phyloP scores from a whole-genome alignment of 2,888 invertebrate genomes.

The Caenorhabditis panamensis region DNA sequence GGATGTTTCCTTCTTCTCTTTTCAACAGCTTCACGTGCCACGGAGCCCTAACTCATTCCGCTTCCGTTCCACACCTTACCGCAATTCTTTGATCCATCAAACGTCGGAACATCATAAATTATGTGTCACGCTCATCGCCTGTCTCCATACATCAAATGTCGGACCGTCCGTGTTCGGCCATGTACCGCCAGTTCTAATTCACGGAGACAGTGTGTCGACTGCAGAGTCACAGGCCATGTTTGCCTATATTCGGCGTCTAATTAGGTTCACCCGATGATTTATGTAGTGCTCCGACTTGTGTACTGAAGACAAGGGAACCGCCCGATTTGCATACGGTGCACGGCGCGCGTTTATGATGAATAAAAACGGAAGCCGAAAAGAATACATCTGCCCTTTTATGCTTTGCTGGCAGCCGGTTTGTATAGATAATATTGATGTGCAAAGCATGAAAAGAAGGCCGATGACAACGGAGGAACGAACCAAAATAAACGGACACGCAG shows the following conservation, averaged over 20 bases:
- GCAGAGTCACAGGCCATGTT: conserved; percentile 41
- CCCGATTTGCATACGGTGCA: conserved; percentile 51
- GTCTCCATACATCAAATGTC: conserved; percentile 43
- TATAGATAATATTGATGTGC: conserved; percentile 57
- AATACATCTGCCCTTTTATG: conserved; percentile 53
- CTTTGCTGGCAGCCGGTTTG: conserved; percentile 54
- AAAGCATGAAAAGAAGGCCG: conserved; percentile 45
- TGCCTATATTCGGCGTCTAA: conserved; percentile 47
- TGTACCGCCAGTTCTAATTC: conserved; percentile 47
- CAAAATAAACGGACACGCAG: conserved; percentile 24
- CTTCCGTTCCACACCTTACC: conserved; percentile 27
- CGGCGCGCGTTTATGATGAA: conserved; percentile 48
- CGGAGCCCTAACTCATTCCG: background rate
- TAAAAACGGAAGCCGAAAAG: conserved; percentile 58
- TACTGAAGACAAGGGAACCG: conserved; percentile 17
- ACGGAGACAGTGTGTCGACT: conserved; percentile 3
- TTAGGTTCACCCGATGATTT: conserved; percentile 52
- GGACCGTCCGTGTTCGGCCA: conserved; percentile 17
- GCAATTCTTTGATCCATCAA: conserved; percentile 36
- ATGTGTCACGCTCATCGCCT: conserved; percentile 41
- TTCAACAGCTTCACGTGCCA: background rate
- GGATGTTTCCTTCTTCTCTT: background rate
- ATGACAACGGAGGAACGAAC: too few species aligned
- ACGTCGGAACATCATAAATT: conserved; percentile 49
- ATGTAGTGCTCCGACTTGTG: conserved; percentile 42